A percentile compares a stretch with the other conserved stretches of the same genome.
These are phyloP conservation scores for Ophthalmolycus amberensis DNA, from an alignment of 2,113 vertebrate species.

Conservation along the genomic window DNA sequence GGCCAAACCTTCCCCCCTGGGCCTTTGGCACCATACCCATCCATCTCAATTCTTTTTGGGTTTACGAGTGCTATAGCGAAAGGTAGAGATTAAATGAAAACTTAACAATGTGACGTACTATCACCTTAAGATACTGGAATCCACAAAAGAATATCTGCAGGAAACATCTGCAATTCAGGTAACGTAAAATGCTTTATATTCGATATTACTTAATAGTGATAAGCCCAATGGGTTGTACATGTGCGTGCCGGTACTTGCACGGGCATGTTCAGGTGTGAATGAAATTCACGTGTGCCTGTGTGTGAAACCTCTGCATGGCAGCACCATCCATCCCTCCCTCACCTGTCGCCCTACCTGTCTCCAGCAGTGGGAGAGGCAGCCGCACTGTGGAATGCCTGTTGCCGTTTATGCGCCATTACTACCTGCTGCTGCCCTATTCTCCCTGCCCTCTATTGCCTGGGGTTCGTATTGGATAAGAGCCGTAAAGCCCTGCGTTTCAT, in stretches of 20 bases:
- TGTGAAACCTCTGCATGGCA: conserved; percentile 30
- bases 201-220: neutral
- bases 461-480: conserved; percentile 87
- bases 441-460: conserved; percentile 85
- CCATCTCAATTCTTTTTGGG: neutral
- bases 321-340: conserved; percentile 57
- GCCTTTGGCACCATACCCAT: neutral
- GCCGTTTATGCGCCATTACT: conserved; percentile 86
- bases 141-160: neutral
- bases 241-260: conserved; percentile 16
- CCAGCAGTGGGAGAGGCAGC: conserved; percentile 64
- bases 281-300: conserved; percentile 37
- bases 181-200: neutral
- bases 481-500: conserved; percentile 82
- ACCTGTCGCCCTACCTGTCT: conserved; percentile 63
- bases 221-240: neutral
- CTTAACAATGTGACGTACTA: too few relatives aligned
- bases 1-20: conserved; percentile 35
- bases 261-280: conserved; percentile 34
- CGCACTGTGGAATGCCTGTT: conserved; percentile 84
- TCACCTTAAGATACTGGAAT: neutral
- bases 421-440: conserved; percentile 85
- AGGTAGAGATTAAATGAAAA: neutral
- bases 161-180: neutral
- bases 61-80: neutral